Evolutionary conservation across 2,113 vertebrate genomes (phyloP).

Genomic region (Smithornis capensis): DNA sequence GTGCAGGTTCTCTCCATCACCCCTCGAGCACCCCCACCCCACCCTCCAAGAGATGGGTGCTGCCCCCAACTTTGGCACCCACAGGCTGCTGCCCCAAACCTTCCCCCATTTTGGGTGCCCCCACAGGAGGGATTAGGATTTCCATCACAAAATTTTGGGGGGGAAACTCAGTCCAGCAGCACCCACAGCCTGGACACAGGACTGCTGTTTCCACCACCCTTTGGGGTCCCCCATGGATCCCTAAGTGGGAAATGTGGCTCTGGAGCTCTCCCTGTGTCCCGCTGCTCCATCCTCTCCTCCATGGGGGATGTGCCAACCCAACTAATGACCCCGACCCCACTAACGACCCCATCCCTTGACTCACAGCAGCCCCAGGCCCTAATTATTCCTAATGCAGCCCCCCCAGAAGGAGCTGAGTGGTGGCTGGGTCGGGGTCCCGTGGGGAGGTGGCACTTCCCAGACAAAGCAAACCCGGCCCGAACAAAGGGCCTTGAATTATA

Average conservation of each 20-base stretch:
- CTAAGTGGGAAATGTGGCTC: background rate
- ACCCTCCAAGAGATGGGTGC: background rate
- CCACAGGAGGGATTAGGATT: background rate
- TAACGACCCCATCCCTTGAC: rapidly evolving
- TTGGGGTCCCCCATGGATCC: background rate
- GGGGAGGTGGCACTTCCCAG: background rate
- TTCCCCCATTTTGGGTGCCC: background rate
- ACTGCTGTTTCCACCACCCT: background rate
- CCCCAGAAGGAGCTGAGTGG: background rate
- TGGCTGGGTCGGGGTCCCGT: rapidly evolving
- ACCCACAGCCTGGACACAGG: background rate
- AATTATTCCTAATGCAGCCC: background rate
- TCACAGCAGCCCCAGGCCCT: background rate
- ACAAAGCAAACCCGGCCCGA: background rate
- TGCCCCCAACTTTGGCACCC: background rate
- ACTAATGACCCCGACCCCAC: rapidly evolving
- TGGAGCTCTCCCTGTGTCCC: background rate
- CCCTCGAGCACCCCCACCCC: background rate
- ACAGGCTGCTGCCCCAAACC: background rate
- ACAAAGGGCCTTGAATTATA: conserved; percentile 1
- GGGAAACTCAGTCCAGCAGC: background rate
- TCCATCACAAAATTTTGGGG: rapidly evolving
- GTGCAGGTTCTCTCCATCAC: background rate
- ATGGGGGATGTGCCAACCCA: rapidly evolving
- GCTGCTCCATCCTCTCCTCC: background rate